These are phyloP conservation scores for Anas platyrhynchos DNA, from an alignment of 2,113 vertebrate genomes.

Conservation along the genomic window DNA sequence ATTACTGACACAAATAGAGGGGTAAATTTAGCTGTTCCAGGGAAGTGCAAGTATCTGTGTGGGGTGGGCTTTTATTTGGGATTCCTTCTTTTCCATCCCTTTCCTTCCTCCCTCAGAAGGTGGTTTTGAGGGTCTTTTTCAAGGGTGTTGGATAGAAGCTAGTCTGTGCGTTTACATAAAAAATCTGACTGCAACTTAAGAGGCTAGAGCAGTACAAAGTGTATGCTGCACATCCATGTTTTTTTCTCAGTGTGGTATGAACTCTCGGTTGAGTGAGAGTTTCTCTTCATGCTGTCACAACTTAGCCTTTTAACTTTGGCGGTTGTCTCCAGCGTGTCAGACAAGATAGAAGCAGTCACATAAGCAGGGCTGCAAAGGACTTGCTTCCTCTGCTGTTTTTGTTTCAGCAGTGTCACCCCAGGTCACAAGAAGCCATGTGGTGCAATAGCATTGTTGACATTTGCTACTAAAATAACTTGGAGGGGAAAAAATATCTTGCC, in stretches of 20 bases:
- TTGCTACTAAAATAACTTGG: not conserved
- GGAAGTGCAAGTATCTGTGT: not conserved
- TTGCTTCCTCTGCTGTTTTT: not conserved
- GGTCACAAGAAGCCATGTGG: not conserved
- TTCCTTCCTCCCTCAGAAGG: not conserved
- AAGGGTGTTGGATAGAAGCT: not conserved
- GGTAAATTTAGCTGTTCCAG: not conserved
- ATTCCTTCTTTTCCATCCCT: not conserved
- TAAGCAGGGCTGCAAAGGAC: not conserved
- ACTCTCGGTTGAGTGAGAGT: not conserved
- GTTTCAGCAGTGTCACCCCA: not conserved
- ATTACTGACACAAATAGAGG: not conserved
- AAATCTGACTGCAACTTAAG: not conserved
- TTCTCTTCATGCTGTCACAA: not conserved
- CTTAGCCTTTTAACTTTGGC: not conserved
- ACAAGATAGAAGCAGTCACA: not conserved
- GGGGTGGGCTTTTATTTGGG: not conserved
- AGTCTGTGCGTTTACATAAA: not conserved
- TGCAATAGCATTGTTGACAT: not conserved
- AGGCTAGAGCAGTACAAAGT: not conserved
- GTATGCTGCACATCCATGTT: not conserved
- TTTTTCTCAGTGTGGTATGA: not conserved
- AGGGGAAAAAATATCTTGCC: not conserved
- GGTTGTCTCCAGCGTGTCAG: not conserved
- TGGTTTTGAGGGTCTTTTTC: not conserved